Evolutionary conservation across 2,797 vertebrate genomes (phyloP).

Genomic region (Lutjanus campechanus): DNA sequence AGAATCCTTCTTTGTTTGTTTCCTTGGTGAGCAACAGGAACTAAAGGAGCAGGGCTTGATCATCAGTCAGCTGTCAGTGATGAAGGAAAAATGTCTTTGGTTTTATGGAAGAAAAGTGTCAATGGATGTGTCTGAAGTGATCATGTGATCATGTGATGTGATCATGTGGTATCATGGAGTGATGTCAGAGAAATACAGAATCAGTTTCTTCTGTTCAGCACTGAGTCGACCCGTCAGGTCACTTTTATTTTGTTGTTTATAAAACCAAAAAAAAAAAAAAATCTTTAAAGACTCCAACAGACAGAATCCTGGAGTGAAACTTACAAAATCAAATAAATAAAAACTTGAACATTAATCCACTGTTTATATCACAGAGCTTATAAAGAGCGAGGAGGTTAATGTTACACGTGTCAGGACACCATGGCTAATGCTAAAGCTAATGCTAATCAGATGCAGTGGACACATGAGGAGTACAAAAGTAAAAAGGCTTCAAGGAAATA

Average conservation of each 20-base stretch:
- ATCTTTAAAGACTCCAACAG: conserved; percentile 9
- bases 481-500: conserved; percentile 54
- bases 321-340: conserved; percentile 45
- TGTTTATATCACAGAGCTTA: neutral
- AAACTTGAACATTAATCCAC: conserved; percentile 4
- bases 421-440: conserved; percentile 46
- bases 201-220: neutral
- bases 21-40: too few species aligned
- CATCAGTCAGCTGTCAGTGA: too few species aligned
- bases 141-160: neutral
- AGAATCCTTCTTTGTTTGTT: too few species aligned
- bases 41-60: too few species aligned
- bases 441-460: conserved; percentile 18
- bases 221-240: conserved; percentile 24
- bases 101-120: too few species aligned
- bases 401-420: conserved; percentile 7
- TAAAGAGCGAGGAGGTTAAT: conserved; percentile 9
- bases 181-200: conserved; percentile 16
- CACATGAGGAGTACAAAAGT: conserved; percentile 62
- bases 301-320: conserved; percentile 25
- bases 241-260: conserved; percentile 54
- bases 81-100: too few species aligned
- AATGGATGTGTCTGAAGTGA: neutral
- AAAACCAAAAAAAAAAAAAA: conserved; percentile 34
- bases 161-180: neutral